Conservation (phyloP, 1,140 invertebrate species). For the Ceratosolen fusciceps region DNA sequence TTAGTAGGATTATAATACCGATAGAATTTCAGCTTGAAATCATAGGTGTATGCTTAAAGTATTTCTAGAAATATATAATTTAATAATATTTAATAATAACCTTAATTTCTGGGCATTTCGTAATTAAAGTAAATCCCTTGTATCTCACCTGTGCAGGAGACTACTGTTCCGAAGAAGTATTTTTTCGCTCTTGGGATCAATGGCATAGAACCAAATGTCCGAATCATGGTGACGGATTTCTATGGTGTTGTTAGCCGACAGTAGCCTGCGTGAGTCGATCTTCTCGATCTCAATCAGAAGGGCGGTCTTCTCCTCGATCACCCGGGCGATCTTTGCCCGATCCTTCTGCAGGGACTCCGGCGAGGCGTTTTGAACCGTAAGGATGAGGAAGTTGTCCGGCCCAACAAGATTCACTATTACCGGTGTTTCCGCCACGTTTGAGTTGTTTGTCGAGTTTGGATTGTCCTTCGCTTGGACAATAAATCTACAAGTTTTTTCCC, state of each 20-base stretch:
- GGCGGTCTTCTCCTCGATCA: conserved; percentile 82
- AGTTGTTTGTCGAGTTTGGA: conserved; percentile 75
- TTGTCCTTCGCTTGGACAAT: conserved; percentile 83
- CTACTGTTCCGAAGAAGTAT: conserved; percentile 82
- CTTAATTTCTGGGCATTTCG: too few relatives aligned
- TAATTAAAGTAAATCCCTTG: too few relatives aligned
- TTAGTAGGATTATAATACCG: too few relatives aligned
- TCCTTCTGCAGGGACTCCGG: conserved; percentile 79
- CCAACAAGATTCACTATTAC: conserved; percentile 81
- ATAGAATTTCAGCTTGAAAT: too few relatives aligned
- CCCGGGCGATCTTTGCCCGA: conserved; percentile 76
- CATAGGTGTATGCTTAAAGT: too few relatives aligned
- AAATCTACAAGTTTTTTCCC: conserved; percentile 69
- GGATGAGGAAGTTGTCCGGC: conserved; percentile 80
- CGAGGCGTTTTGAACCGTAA: conserved; percentile 83
- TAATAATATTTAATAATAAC: too few relatives aligned
- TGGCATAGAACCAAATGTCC: conserved; percentile 88
- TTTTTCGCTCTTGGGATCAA: conserved; percentile 84
- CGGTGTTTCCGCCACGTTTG: conserved; percentile 75
- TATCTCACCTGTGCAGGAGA: conserved; percentile 77
- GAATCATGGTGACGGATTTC: conserved; percentile 82
- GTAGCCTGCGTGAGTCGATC: conserved; percentile 78
- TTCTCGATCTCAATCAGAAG: conserved; percentile 85
- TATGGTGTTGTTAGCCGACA: conserved; percentile 81
- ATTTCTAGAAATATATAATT: too few relatives aligned